phyloP scores from a whole-genome alignment of 2,113 vertebrate genomes.

The Aldabrachelys gigantea region DNA sequence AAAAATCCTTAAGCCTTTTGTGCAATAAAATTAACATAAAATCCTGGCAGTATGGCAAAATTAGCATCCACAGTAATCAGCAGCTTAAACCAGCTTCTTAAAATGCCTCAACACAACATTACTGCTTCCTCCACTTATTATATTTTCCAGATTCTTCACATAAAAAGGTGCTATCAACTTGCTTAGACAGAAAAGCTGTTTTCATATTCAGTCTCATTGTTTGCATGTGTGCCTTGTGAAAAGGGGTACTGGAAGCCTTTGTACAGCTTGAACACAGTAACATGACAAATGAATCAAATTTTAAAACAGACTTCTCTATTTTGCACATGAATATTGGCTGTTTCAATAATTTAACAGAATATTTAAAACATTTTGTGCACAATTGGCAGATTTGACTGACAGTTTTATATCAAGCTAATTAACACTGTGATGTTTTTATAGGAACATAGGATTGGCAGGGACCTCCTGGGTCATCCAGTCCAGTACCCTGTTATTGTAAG shows the following conservation, averaged over 20 bases:
- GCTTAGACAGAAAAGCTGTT: background rate
- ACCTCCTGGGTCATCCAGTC: background rate
- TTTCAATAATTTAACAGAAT: slow-evolving; percentile 6
- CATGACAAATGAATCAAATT: background rate
- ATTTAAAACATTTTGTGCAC: background rate
- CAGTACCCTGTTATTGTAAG: background rate
- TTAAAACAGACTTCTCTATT: background rate
- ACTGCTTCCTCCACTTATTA: slow-evolving; percentile 36
- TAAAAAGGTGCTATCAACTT: slow-evolving; percentile 10
- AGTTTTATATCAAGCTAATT: background rate
- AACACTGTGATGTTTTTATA: background rate
- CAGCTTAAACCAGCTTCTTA: slow-evolving; percentile 55
- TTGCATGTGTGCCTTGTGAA: slow-evolving; percentile 6
- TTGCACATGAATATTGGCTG: background rate
- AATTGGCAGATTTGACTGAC: background rate
- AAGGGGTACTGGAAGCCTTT: slow-evolving; percentile 8
- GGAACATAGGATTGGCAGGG: background rate
- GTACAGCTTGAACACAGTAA: background rate
- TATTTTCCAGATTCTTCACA: slow-evolving; percentile 43
- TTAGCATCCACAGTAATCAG: slow-evolving; percentile 65
- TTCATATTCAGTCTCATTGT: background rate
- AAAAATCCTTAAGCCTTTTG: slow-evolving; percentile 73
- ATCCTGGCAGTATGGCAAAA: slow-evolving; percentile 61
- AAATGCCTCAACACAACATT: slow-evolving; percentile 26
- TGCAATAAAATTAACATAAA: slow-evolving; percentile 75